A percentile compares a stretch with the other conserved stretches of the same genome.
Evolutionary conservation across 1,140 invertebrate species (phyloP).

Genomic region (Chymomyza costata): DNA sequence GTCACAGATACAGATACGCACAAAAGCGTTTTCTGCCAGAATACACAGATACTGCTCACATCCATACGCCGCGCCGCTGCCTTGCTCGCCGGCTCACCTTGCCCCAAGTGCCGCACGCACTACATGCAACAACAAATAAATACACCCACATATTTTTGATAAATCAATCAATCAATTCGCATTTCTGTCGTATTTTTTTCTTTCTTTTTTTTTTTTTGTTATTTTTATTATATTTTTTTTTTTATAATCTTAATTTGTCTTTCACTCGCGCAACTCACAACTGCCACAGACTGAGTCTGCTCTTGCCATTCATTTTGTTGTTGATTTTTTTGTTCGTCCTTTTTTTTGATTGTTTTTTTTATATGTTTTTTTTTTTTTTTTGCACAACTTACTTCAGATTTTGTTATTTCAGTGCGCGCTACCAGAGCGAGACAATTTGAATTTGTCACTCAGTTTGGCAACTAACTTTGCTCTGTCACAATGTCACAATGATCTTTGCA

Average conservation of each 20-base stretch:
- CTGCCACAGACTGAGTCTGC: constrained; percentile 58
- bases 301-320: constrained; percentile 64
- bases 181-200: constrained; percentile 21
- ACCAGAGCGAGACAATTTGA: background rate
- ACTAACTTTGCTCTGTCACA: too few relatives aligned
- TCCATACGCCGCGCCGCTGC: constrained; percentile 16
- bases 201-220: constrained; percentile 25
- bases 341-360: background rate
- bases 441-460: background rate
- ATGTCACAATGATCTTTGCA: too few relatives aligned
- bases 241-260: constrained; percentile 73
- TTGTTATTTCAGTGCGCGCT: too few relatives aligned
- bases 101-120: constrained; percentile 8
- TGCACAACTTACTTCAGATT: too few relatives aligned
- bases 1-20: constrained; percentile 41
- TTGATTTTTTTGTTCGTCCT: background rate
- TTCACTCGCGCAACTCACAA: constrained; percentile 56
- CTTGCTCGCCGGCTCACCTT: constrained; percentile 2
- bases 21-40: constrained; percentile 25
- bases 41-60: constrained; percentile 19
- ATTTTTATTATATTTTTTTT: constrained; percentile 62
- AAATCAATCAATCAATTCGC: constrained; percentile 70
- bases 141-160: constrained; percentile 48
- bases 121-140: constrained; percentile 11
- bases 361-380: too few relatives aligned